Base-by-base conservation (phyloP, 2,113 vertebrate species). In the Myrmecobius fasciatus region DNA sequence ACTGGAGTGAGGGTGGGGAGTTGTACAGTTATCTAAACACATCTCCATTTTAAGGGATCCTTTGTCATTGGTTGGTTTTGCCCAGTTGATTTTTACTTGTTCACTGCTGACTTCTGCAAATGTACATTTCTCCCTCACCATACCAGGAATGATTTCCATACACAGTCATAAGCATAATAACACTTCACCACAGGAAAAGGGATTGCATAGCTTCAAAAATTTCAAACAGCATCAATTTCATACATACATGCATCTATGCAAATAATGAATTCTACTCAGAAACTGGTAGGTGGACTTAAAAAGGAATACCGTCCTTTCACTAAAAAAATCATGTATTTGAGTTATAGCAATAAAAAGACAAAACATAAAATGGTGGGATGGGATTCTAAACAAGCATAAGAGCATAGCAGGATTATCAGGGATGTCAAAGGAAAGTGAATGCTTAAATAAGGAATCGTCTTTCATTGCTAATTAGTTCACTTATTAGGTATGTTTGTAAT, bases 321-420 rank as follows among this genome's bases (percentile, higher is more conserved):
- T 97, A 95, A 97, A 95, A 97, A 51, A 51, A 51, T 60, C 96
- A 98, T 97, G 96, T 96, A 97, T 98, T 53, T 91, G 97, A 94
- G 94, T 96, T 52, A 97, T 96, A 97, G 98, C 94, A 98, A 98
- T 98, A 98, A 92, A 98, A 97, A 97, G 98, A 96, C 97, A 97
- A 98, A 98, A 95, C 96, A 98, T 98, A 98, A 98, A 97, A 97
- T 47, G 43, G 95, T 96, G 95, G 97, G 95, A 97, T 95, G 95
- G 98, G 95, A 97, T 98, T 98, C 98, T 98, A 97, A 98, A 97
- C 97, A 98, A 98, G 98, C 98, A 95, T 93, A 96, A 98, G 98
- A 99, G 99, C 99, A 98, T 98, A 99, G 99, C 98, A 91, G 98
- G 99, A 98, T 98, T 98, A 97, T 98, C 97, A 98, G 97, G 98